Conservation (phyloP, 2,888 invertebrate species). For the Oscheius myriophilus region DNA sequence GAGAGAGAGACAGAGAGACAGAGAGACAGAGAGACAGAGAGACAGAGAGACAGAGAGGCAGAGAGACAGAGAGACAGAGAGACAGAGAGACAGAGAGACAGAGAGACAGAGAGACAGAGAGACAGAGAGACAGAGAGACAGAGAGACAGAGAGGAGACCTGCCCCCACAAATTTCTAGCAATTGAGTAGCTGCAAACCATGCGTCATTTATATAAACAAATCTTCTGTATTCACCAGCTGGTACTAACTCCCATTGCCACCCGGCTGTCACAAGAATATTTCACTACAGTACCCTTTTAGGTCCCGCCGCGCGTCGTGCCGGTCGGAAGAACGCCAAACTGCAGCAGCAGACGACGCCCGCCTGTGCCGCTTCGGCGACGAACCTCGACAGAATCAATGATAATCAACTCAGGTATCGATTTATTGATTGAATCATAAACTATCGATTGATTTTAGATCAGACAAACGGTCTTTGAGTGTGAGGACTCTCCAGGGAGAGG, state of each 20-base stretch:
- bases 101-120: too few relatives aligned
- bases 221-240: not conserved
- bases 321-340: slow-evolving; percentile 27
- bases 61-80: too few relatives aligned
- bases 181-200: not conserved
- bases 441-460: slow-evolving; percentile 36
- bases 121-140: not conserved
- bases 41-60: too few relatives aligned
- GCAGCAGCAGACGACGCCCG: slow-evolving; percentile 12
- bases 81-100: too few relatives aligned
- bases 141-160: not conserved
- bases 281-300: slow-evolving; percentile 1
- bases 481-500: slow-evolving; percentile 51
- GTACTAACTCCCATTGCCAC: not conserved
- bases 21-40: too few relatives aligned
- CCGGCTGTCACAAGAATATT: too few relatives aligned
- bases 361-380: slow-evolving; percentile 20
- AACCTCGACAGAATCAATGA: slow-evolving; percentile 28
- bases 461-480: slow-evolving; percentile 48
- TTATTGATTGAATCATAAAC: not conserved
- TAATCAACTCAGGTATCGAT: not conserved
- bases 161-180: not conserved
- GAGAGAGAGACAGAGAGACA: too few relatives aligned
- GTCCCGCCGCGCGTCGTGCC: slow-evolving; percentile 29
- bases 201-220: too few relatives aligned